A percentile compares a stretch with the other conserved stretches of the same genome.
phyloP scores from a whole-genome alignment of 2,888 invertebrate genomes.

The Troilus luridus region DNA sequence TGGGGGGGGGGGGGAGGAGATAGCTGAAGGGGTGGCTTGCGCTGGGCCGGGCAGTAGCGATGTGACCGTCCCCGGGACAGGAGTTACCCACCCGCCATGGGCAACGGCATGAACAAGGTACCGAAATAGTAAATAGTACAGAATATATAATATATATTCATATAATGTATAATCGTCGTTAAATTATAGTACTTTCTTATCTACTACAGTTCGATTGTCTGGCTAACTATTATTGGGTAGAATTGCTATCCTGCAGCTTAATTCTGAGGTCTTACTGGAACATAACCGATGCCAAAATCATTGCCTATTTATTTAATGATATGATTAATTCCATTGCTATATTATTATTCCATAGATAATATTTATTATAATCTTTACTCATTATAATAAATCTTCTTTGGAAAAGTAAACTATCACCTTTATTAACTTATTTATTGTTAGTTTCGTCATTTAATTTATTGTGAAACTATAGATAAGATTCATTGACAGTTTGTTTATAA shows the following conservation, averaged over 20 bases:
- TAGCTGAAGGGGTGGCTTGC: not conserved
- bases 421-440: not conserved
- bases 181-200: not conserved
- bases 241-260: not conserved
- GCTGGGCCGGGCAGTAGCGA: constrained; percentile 60
- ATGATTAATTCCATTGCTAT: too few relatives aligned
- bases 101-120: constrained; percentile 94
- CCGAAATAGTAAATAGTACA: not conserved
- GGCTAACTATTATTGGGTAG: too few relatives aligned
- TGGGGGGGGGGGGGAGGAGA: not conserved
- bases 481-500: not conserved
- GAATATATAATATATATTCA: too few relatives aligned
- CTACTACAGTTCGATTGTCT: too few relatives aligned
- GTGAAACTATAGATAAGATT: not conserved
- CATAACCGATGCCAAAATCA: not conserved
- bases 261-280: not conserved
- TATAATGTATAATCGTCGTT: not conserved
- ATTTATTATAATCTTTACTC: too few relatives aligned
- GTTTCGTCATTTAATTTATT: not conserved
- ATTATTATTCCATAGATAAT: too few relatives aligned
- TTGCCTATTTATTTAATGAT: not conserved
- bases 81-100: constrained; percentile 72
- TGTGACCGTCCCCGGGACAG: constrained; percentile 62
- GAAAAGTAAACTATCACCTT: not conserved
- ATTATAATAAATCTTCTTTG: not conserved